A percentile compares a stretch with the other conserved stretches of the same genome.
phyloP scores from a whole-genome alignment of 35 echinoderm and acorn worm species.

The Ophioderma brevispina region DNA sequence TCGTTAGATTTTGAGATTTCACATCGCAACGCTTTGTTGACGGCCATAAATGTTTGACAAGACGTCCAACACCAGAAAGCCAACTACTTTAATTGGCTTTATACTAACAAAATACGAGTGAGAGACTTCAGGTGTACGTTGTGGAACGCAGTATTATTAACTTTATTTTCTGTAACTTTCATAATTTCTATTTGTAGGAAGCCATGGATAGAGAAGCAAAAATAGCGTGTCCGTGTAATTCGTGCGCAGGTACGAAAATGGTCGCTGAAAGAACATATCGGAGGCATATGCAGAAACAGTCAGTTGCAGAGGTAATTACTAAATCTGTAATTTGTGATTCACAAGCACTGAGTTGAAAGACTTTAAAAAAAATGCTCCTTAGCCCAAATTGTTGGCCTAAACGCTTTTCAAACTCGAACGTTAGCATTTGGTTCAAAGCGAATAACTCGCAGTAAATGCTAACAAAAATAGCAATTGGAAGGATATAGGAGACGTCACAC shows the following conservation, averaged over 20 bases:
- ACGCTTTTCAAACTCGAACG: not conserved
- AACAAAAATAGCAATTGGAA: not conserved
- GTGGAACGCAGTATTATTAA: no score
- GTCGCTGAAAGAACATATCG: not conserved
- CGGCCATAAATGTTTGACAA: no score
- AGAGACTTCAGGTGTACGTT: no score
- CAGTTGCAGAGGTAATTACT: not conserved
- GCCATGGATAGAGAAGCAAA: not conserved
- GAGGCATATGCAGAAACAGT: not conserved
- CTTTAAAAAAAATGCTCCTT: not conserved
- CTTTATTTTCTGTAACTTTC: no score
- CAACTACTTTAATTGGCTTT: no score
- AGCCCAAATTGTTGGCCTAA: not conserved
- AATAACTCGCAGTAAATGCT: not conserved
- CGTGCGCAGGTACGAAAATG: not conserved
- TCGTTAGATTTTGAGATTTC: no score
- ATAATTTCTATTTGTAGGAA: not conserved
- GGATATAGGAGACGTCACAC: no score
- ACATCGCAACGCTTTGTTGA: no score
- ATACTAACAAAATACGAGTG: no score
- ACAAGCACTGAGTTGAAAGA: not conserved
- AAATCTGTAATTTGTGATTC: not conserved
- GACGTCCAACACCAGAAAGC: no score
- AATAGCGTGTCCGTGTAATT: not conserved
- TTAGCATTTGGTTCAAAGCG: not conserved